Evolutionary conservation across 1,140 invertebrate species (phyloP).

Genomic region (Trichonephila clavipes): DNA sequence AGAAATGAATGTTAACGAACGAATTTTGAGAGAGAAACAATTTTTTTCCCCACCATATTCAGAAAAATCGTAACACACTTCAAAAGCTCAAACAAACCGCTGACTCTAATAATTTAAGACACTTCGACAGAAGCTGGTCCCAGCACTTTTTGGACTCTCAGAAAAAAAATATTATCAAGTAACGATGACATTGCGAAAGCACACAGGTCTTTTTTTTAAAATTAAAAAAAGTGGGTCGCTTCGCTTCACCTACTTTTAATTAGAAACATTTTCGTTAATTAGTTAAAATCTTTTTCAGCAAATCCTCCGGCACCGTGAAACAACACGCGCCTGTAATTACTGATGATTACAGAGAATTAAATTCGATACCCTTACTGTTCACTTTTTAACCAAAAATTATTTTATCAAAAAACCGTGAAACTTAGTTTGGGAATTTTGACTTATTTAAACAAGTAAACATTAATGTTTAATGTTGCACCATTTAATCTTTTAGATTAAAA

Average conservation of each 20-base stretch:
- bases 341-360: constrained; percentile 30
- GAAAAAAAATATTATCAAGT: not conserved
- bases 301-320: not conserved
- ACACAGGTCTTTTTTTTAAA: too few species aligned
- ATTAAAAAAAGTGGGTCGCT: not conserved
- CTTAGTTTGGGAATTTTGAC: not conserved
- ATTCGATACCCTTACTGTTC: not conserved
- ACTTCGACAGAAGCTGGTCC: not conserved
- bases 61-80: too few species aligned
- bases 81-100: not conserved
- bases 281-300: not conserved
- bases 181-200: not conserved
- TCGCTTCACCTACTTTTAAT: constrained; percentile 47
- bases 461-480: too few species aligned
- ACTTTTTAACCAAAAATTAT: not conserved
- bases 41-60: too few species aligned
- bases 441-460: too few species aligned
- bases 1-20: too few species aligned
- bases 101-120: not conserved
- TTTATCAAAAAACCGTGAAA: not conserved
- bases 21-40: too few species aligned
- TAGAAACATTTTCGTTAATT: constrained; percentile 53
- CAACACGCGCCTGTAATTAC: not conserved
- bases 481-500: too few species aligned
- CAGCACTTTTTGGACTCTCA: not conserved